phyloP scores from a whole-genome alignment of 37 sponge, comb jelly and placozoan genomes.

The Tethya wilhelma region DNA sequence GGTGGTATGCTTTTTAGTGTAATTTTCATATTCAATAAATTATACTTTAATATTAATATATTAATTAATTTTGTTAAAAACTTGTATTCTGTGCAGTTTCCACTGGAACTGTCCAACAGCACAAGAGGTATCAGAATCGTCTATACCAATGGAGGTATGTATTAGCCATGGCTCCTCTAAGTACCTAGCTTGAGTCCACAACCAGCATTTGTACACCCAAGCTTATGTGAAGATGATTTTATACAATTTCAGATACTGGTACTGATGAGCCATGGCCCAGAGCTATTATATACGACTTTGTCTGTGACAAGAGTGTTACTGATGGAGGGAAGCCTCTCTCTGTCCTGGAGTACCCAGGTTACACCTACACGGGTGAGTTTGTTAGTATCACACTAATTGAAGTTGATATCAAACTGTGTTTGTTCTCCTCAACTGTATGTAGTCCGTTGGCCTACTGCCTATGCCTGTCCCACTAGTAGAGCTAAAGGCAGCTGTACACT shows the following conservation, averaged over 20 bases:
- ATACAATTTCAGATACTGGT: neutral
- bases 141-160: conserved; percentile 71
- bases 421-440: neutral
- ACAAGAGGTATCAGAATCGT: conserved; percentile 61
- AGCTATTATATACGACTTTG: conserved; percentile 60
- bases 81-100: conserved; percentile 40
- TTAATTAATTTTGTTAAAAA: neutral
- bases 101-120: conserved; percentile 63
- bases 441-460: conserved; percentile 60
- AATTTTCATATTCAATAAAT: too few species aligned
- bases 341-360: conserved; percentile 44
- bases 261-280: conserved; percentile 21
- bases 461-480: neutral
- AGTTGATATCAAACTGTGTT: neutral
- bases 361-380: conserved; percentile 49
- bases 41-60: too few species aligned
- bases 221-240: too few species aligned
- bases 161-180: too few species aligned
- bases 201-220: too few species aligned
- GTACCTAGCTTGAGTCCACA: too few species aligned
- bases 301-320: conserved; percentile 45
- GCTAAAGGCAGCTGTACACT: conserved; percentile 20
- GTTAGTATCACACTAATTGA: too few species aligned
- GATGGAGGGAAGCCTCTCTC: conserved; percentile 2
- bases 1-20: conserved; percentile 41